phyloP scores from a whole-genome alignment of 2,113 vertebrate genomes.

The Ptychochromis oligacanthus region DNA sequence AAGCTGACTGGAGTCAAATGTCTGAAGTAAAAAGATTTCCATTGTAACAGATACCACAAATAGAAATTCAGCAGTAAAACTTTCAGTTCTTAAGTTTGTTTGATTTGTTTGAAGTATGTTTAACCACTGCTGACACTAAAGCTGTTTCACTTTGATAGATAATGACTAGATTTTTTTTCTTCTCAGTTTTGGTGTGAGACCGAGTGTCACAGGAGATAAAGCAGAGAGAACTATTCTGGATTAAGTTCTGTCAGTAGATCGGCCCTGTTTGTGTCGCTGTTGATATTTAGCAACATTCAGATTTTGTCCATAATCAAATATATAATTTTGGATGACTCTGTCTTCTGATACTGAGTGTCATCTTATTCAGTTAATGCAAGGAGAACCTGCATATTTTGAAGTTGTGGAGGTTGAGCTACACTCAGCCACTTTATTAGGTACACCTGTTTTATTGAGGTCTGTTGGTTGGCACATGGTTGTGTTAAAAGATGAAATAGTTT shows the following conservation, averaged over 20 bases:
- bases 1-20: background rate
- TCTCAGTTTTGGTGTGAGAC: background rate
- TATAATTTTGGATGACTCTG: background rate
- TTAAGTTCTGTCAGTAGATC: conserved; percentile 13
- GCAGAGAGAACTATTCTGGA: conserved; percentile 5
- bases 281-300: conserved; percentile 40
- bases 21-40: conserved; percentile 2
- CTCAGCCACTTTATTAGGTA: no score
- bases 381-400: background rate
- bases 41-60: background rate
- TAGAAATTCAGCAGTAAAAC: background rate
- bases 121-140: background rate
- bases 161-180: background rate
- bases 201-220: background rate
- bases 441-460: background rate
- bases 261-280: conserved; percentile 13
- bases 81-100: background rate
- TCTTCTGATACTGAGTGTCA: background rate
- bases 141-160: background rate
- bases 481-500: background rate
- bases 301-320: conserved; percentile 12
- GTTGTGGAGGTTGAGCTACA: no score
- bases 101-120: background rate
- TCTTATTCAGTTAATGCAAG: background rate
- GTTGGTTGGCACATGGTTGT: background rate